phyloP scores from a whole-genome alignment of 2,113 vertebrate species.

The Crotalus viridis region DNA sequence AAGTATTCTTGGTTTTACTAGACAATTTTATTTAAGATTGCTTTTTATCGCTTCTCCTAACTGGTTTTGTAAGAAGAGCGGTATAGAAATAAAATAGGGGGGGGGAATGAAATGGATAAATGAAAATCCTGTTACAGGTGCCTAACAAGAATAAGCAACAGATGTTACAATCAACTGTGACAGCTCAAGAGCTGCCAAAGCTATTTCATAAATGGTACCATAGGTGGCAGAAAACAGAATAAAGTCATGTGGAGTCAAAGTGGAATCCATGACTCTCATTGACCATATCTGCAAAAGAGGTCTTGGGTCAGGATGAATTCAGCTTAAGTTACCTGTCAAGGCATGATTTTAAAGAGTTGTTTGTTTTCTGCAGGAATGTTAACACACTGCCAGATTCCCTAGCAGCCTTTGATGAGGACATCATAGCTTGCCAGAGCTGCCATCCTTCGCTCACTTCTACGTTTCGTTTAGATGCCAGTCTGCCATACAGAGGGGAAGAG shows the following conservation, averaged over 20 bases:
- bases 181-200: neutral
- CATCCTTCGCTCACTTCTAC: neutral
- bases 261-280: neutral
- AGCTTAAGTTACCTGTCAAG: neutral
- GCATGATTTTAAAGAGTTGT: neutral
- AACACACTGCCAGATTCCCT: neutral
- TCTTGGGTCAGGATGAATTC: neutral
- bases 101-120: neutral
- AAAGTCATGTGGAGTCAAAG: neutral
- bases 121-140: conserved; percentile 2
- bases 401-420: neutral
- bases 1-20: neutral
- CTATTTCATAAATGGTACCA: neutral
- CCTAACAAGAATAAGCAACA: neutral
- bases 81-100: neutral
- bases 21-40: neutral
- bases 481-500: too few relatives aligned
- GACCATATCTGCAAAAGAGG: neutral
- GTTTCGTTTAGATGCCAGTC: neutral
- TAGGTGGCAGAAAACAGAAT: neutral
- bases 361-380: neutral
- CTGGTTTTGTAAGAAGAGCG: neutral
- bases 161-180: neutral
- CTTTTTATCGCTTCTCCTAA: neutral
- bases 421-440: neutral